These are phyloP conservation scores for Gymnarchus niloticus DNA, from an alignment of 2,113 vertebrate species.

Conservation along the genomic window DNA sequence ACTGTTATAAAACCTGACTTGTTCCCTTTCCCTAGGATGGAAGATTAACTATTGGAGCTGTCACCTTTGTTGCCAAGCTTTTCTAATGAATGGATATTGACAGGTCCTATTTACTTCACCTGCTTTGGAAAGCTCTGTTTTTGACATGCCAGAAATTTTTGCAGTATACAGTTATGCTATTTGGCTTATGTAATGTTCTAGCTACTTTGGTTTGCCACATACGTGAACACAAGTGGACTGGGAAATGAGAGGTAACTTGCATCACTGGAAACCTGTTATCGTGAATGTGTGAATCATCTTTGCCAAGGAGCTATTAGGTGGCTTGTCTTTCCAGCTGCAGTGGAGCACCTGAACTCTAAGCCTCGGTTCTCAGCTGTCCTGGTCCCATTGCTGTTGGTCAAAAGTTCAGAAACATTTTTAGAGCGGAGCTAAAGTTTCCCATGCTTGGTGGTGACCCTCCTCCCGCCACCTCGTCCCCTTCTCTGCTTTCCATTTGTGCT, in stretches of 20 bases:
- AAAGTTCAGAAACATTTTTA: neutral
- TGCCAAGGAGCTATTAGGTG: neutral
- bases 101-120: too few species aligned
- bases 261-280: neutral
- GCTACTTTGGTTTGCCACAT: too few species aligned
- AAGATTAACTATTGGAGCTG: too few species aligned
- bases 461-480: neutral
- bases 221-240: too few species aligned
- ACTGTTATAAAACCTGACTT: too few species aligned
- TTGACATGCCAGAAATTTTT: too few species aligned
- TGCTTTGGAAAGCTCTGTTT: too few species aligned
- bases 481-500: neutral
- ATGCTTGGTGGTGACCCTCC: neutral
- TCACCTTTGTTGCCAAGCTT: too few species aligned
- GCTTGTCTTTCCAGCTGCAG: neutral
- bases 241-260: neutral
- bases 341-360: conserved; percentile 47
- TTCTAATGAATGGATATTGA: too few species aligned
- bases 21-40: too few species aligned
- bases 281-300: neutral
- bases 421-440: conserved; percentile 1
- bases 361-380: neutral
- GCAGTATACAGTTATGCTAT: too few species aligned
- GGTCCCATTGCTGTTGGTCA: neutral
- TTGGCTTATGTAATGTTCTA: too few species aligned